Conservation (phyloP, 2,888 invertebrate species). For the Chymomyza procnemis region DNA sequence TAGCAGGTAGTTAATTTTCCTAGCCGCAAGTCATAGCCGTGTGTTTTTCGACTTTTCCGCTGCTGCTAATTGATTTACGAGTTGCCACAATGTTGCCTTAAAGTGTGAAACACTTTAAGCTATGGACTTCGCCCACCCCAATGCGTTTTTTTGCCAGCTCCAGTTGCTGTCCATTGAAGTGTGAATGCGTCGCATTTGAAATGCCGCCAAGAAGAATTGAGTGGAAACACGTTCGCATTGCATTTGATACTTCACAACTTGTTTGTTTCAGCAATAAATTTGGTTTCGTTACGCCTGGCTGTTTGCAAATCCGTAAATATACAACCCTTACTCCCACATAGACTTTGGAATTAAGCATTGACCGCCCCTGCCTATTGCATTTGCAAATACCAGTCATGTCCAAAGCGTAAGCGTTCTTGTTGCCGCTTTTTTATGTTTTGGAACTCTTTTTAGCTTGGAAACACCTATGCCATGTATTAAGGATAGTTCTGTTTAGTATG, state of each 20-base stretch:
- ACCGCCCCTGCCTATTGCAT: not conserved
- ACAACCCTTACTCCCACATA: conserved; percentile 7
- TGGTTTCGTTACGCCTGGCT: conserved; percentile 3
- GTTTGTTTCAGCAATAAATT: conserved; percentile 54
- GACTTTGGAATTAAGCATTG: not conserved
- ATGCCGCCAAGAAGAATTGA: conserved; percentile 44
- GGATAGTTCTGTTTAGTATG: no score
- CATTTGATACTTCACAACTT: conserved; percentile 51
- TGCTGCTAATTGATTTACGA: conserved; percentile 67
- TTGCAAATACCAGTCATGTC: no score
- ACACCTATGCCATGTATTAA: no score
- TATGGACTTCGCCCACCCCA: no score
- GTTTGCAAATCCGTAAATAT: conserved; percentile 4
- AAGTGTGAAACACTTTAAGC: conserved; percentile 27
- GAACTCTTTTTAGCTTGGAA: no score
- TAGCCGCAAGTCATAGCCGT: conserved; percentile 45
- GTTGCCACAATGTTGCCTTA: conserved; percentile 15
- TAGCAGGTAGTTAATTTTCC: conserved; percentile 77
- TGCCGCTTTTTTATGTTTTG: no score
- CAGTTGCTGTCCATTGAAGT: conserved; percentile 31
- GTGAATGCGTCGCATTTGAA: conserved; percentile 34
- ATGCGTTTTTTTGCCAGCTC: not conserved
- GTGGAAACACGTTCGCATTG: conserved; percentile 36
- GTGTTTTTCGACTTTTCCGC: conserved; percentile 3
- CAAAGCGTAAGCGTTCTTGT: no score